phyloP scores from a whole-genome alignment of 2,888 invertebrate genomes.

The Amphipyra berbera region DNA sequence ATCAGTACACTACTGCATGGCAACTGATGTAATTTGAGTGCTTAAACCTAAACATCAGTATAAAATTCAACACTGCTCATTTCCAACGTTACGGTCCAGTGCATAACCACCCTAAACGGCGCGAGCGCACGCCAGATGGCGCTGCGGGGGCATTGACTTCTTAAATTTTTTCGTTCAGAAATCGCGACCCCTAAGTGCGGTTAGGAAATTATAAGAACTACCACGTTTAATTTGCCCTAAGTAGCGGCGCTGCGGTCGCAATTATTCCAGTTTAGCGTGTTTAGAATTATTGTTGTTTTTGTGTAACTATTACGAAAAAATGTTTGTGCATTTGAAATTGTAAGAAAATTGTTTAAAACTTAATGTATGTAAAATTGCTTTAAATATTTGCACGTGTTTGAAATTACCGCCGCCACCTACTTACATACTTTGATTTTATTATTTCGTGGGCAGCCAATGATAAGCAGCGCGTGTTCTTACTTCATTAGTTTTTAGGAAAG shows the following conservation, averaged over 20 bases:
- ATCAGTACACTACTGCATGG: background rate
- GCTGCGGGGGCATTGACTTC: constrained; percentile 83
- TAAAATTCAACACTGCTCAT: constrained; percentile 26
- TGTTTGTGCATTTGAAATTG: background rate
- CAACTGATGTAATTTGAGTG: constrained; percentile 23
- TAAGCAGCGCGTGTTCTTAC: no score
- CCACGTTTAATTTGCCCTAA: constrained; percentile 77
- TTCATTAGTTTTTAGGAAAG: no score
- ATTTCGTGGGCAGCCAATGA: no score
- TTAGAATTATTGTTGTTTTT: constrained; percentile 41
- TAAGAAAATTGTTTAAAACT: background rate
- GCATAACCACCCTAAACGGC: constrained; percentile 55
- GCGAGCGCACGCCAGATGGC: constrained; percentile 84
- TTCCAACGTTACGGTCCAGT: constrained; percentile 44
- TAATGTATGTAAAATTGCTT: no score
- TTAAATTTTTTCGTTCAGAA: constrained; percentile 75
- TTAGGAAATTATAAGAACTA: constrained; percentile 72
- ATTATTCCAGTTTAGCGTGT: constrained; percentile 44
- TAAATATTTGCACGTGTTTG: constrained; percentile 22
- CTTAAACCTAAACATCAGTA: constrained; percentile 24
- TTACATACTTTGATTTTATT: background rate
- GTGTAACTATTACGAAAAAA: constrained; percentile 8
- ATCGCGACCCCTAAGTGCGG: constrained; percentile 86
- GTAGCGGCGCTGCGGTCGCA: constrained; percentile 70
- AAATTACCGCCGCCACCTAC: constrained; percentile 27